phyloP scores from a whole-genome alignment of 2,888 invertebrate genomes.

The Temnothorax rugatulus region DNA sequence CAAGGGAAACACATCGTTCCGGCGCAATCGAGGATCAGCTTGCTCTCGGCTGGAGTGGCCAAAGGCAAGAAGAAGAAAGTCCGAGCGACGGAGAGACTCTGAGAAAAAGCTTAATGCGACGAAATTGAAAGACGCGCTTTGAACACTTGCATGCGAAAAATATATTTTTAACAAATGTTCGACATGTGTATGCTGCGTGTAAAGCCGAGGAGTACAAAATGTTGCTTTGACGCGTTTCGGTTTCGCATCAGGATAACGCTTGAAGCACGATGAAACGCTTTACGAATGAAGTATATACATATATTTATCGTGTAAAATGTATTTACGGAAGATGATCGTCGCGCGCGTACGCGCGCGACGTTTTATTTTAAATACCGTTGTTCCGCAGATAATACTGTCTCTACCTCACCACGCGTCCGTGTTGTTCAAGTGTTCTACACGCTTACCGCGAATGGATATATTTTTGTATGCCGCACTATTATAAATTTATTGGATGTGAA shows the following conservation, averaged over 20 bases:
- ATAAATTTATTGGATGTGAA: slow-evolving; percentile 29
- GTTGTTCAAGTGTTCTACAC: slow-evolving; percentile 62
- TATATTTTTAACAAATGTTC: slow-evolving; percentile 29
- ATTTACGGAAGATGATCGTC: slow-evolving; percentile 3
- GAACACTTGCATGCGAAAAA: slow-evolving; percentile 21
- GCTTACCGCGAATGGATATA: slow-evolving; percentile 72
- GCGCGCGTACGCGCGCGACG: not conserved
- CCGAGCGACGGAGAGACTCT: slow-evolving; percentile 56
- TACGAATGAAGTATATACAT: slow-evolving; percentile 11
- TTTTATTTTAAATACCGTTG: slow-evolving; percentile 63
- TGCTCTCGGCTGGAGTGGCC: slow-evolving; percentile 60
- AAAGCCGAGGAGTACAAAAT: slow-evolving; percentile 30
- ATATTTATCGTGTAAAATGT: slow-evolving; percentile 7
- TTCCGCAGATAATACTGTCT: slow-evolving; percentile 58
- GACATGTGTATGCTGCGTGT: slow-evolving; percentile 1
- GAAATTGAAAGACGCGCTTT: not conserved
- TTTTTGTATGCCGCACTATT: slow-evolving; percentile 74
- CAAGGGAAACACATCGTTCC: slow-evolving; percentile 78
- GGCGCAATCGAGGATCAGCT: slow-evolving; percentile 71
- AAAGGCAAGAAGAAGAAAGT: slow-evolving; percentile 69
- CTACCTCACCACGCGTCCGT: slow-evolving; percentile 69
- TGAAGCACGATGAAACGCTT: slow-evolving; percentile 42
- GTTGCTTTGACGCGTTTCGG: slow-evolving; percentile 29
- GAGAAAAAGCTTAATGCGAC: slow-evolving; percentile 24
- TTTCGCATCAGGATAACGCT: slow-evolving; percentile 15